Conservation (phyloP, 1,140 invertebrate species). For the Megalonaias nervosa region DNA sequence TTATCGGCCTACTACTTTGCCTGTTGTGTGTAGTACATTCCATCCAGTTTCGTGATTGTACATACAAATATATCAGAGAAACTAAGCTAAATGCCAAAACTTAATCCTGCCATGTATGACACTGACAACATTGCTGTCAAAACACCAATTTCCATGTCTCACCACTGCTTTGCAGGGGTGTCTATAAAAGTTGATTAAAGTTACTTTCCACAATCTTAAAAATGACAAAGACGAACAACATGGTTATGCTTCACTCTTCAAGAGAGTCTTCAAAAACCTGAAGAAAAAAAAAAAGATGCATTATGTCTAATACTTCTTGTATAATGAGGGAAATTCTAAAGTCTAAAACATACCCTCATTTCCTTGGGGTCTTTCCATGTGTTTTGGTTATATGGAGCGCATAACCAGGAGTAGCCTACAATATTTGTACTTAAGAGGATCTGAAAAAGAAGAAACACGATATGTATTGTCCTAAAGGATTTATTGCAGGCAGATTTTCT, state of each 20-base stretch:
- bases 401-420: conserved; percentile 56
- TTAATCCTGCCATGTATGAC: too few species aligned
- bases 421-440: conserved; percentile 56
- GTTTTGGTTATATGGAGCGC: conserved; percentile 55
- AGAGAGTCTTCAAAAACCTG: not conserved
- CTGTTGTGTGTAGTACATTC: too few species aligned
- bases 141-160: too few species aligned
- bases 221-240: not conserved
- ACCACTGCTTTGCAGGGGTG: too few species aligned
- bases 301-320: not conserved
- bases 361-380: conserved; percentile 57
- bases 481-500: not conserved
- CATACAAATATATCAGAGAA: too few species aligned
- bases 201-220: too few species aligned
- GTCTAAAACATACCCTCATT: conserved; percentile 52
- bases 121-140: too few species aligned
- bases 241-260: not conserved
- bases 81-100: too few species aligned
- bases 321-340: not conserved
- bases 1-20: too few species aligned
- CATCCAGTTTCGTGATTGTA: too few species aligned
- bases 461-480: not conserved
- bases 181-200: too few species aligned
- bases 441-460: conserved; percentile 43
- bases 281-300: not conserved